Percentiles rank a stretch among this genome's conserved stretches.
These are phyloP conservation scores for Danaus melanippus DNA, from an alignment of 1,140 invertebrate species.

Conservation along the genomic window DNA sequence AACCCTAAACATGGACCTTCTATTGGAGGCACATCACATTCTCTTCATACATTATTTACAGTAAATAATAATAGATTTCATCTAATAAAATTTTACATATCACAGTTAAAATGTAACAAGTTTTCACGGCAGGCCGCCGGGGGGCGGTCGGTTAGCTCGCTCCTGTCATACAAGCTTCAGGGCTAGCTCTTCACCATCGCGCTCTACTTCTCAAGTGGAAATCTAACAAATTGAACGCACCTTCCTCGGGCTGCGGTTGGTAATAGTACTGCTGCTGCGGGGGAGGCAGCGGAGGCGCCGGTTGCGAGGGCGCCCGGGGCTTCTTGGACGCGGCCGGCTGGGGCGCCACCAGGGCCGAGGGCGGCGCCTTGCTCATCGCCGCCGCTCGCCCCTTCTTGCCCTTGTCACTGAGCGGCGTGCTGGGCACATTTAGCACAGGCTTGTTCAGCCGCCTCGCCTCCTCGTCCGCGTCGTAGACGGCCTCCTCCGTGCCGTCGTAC, in stretches of 20 bases:
- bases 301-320: conserved; percentile 66
- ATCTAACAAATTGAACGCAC: conserved; percentile 73
- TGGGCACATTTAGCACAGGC: conserved; percentile 72
- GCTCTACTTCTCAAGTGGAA: conserved; percentile 72
- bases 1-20: conserved; percentile 64
- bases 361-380: conserved; percentile 36
- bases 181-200: conserved; percentile 73
- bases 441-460: conserved; percentile 64
- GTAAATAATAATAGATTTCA: conserved; percentile 64
- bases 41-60: conserved; percentile 63
- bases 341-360: conserved; percentile 46
- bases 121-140: conserved; percentile 56
- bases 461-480: conserved; percentile 77
- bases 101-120: conserved; percentile 72
- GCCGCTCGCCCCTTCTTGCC: conserved; percentile 52
- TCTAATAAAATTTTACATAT: conserved; percentile 70
- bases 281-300: conserved; percentile 56
- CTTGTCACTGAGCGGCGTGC: conserved; percentile 64
- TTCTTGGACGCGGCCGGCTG: conserved; percentile 65
- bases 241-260: conserved; percentile 71
- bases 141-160: conserved; percentile 58
- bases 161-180: conserved; percentile 74
- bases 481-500: conserved; percentile 78
- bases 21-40: conserved; percentile 66
- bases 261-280: conserved; percentile 72